phyloP scores from a whole-genome alignment of 2,888 invertebrate genomes.

The Lordiphosa andalusiaca region DNA sequence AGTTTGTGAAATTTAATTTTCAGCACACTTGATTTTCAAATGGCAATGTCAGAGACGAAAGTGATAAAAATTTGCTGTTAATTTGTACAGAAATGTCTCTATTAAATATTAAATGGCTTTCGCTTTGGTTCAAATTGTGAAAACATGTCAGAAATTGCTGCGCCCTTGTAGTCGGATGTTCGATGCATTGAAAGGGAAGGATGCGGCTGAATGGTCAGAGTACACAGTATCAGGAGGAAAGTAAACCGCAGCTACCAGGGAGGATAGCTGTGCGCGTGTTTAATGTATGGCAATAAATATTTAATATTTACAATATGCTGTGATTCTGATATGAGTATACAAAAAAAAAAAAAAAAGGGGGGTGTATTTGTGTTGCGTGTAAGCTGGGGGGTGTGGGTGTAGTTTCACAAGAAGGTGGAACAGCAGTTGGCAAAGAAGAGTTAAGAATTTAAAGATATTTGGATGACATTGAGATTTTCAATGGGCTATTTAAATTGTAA shows the following conservation, averaged over 20 bases:
- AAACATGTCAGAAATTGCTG: conserved; percentile 7
- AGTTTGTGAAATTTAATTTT: conserved; percentile 61
- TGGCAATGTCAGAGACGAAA: conserved; percentile 13
- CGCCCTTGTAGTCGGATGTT: conserved; percentile 41
- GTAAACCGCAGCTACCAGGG: conserved; percentile 4
- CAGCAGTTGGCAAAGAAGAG: no score
- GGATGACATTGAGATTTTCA: no score
- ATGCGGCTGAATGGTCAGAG: conserved; percentile 51
- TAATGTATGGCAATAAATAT: conserved; percentile 70
- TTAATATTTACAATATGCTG: conserved; percentile 54
- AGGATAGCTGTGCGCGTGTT: conserved; percentile 44
- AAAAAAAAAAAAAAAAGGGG: conserved; percentile 7
- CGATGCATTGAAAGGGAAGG: conserved; percentile 54
- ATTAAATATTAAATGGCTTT: conserved; percentile 54
- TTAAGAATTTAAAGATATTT: no score
- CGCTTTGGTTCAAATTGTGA: conserved; percentile 31
- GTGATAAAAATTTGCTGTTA: conserved; percentile 46
- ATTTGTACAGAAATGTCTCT: conserved; percentile 67
- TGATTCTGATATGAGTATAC: conserved; percentile 8
- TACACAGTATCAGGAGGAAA: conserved; percentile 28
- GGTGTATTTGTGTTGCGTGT: conserved; percentile 16
- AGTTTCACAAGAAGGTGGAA: neutral
- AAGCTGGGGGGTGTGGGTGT: neutral
- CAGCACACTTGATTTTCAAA: conserved; percentile 62
- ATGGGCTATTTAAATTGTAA: no score